phyloP scores from a whole-genome alignment of 2,888 invertebrate genomes.

The Pachydiplax longipennis region DNA sequence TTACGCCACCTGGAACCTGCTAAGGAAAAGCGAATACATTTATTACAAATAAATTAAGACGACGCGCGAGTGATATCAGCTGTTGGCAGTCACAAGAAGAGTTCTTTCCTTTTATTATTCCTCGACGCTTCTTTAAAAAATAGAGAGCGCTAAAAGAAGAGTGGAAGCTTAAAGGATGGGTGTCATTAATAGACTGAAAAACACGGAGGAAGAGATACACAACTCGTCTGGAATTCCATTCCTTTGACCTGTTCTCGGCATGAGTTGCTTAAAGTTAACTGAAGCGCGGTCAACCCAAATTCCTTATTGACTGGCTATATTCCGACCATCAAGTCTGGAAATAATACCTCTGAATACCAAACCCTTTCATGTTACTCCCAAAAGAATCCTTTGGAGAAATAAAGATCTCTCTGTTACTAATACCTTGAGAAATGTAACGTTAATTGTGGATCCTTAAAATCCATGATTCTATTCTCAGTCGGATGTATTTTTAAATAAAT shows the following conservation, averaged over 20 bases:
- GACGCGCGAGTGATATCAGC: background rate
- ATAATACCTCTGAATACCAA: too few species aligned
- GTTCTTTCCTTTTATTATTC: background rate
- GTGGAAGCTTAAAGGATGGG: background rate
- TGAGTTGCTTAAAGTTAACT: background rate
- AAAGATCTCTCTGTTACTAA: too few species aligned
- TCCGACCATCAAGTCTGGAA: background rate
- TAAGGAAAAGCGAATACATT: too few species aligned
- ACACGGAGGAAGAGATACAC: background rate
- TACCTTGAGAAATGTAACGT: too few species aligned
- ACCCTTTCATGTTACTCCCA: too few species aligned
- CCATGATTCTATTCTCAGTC: too few species aligned
- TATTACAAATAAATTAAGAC: background rate
- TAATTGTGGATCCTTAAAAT: too few species aligned
- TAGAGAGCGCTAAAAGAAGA: background rate
- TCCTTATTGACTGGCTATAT: background rate
- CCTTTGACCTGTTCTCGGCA: background rate
- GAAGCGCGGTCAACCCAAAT: background rate
- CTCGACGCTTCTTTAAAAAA: background rate
- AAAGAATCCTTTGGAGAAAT: too few species aligned
- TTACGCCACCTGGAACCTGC: too few species aligned
- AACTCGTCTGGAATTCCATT: background rate
- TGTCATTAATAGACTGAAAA: slow-evolving; percentile 19
- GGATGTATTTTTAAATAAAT: too few species aligned
- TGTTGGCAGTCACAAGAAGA: background rate